Evolutionary conservation across 2,113 vertebrate species (phyloP).

Genomic region (Micronycteris hirsuta): DNA sequence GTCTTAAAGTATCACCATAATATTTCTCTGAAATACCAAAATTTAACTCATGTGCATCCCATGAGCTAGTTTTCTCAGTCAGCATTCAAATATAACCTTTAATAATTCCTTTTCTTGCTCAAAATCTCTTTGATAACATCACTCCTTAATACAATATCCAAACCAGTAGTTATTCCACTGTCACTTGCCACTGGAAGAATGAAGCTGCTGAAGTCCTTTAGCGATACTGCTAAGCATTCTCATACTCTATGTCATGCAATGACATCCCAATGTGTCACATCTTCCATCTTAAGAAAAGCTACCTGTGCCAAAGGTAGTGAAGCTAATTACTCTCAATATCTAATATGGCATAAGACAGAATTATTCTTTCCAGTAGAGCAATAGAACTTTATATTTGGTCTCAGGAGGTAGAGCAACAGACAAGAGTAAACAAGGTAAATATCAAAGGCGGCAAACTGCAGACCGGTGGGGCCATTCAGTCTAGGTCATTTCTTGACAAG

Average conservation of each 20-base stretch:
- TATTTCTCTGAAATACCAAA: not conserved
- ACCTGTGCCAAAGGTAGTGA: not conserved
- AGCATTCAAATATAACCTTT: not conserved
- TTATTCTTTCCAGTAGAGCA: not conserved
- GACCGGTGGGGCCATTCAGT: not conserved
- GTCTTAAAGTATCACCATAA: not conserved
- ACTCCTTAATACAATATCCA: not conserved
- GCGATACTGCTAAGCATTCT: not conserved
- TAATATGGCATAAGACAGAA: not conserved
- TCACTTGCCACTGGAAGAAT: not conserved
- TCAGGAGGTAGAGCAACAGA: not conserved
- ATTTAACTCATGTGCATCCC: not conserved
- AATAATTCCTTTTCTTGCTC: not conserved
- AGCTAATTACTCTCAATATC: not conserved
- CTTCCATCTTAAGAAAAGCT: not conserved
- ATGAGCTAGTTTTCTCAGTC: not conserved
- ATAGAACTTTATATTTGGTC: not conserved
- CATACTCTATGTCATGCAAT: not conserved
- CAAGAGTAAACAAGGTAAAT: not conserved
- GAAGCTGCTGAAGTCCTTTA: not conserved
- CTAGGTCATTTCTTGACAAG: not conserved
- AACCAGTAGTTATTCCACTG: not conserved
- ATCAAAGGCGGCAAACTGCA: not conserved
- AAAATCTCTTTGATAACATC: not conserved
- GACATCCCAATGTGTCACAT: not conserved